These are phyloP conservation scores for Copsychus sechellarum DNA, from an alignment of 2,113 vertebrate genomes.

Conservation along the genomic window DNA sequence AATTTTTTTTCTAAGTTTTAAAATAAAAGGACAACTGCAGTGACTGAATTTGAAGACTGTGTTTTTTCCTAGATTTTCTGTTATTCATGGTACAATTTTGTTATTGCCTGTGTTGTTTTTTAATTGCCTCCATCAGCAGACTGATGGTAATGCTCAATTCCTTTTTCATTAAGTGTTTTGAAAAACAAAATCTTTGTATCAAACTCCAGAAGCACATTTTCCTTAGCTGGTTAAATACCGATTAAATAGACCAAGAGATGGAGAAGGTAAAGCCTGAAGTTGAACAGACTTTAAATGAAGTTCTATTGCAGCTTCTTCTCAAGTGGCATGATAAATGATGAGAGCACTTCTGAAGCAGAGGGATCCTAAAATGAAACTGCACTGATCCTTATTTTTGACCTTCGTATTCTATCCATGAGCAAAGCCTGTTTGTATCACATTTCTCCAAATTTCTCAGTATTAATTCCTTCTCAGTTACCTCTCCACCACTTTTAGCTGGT, in stretches of 20 bases:
- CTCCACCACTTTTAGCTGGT: background rate
- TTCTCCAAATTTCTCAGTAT: background rate
- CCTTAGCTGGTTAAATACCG: background rate
- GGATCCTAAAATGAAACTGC: background rate
- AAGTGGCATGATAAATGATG: background rate
- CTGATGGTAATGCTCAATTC: background rate
- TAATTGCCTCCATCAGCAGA: background rate
- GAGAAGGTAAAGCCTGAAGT: background rate
- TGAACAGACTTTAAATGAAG: background rate
- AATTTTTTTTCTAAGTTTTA: background rate
- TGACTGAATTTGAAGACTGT: background rate
- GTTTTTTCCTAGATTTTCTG: background rate
- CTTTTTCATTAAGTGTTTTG: background rate
- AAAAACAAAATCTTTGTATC: background rate
- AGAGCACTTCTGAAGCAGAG: background rate
- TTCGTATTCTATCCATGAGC: rapidly evolving
- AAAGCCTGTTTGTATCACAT: background rate
- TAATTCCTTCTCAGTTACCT: background rate
- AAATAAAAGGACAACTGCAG: background rate
- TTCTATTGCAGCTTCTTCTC: background rate
- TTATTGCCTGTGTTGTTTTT: background rate
- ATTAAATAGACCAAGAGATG: background rate
- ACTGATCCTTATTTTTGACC: background rate
- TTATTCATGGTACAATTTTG: background rate
- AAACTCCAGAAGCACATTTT: background rate